phyloP scores from a whole-genome alignment of 2,888 invertebrate genomes.

The Lapara coniferarum region DNA sequence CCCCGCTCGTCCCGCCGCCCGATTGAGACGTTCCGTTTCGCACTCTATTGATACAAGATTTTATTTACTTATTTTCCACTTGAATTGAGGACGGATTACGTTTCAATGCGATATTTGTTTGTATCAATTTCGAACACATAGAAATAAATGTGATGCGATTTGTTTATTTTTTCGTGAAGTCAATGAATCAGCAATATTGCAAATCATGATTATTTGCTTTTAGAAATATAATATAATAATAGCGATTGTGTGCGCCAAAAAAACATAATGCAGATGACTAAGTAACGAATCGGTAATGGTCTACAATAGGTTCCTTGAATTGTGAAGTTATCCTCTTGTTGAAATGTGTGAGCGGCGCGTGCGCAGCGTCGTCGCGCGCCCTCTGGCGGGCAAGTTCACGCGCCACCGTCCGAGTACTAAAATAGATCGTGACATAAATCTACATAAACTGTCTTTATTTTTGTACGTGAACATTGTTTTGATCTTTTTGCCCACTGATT shows the following conservation, averaged over 20 bases:
- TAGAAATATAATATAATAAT: neutral
- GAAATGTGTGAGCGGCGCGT: conserved; percentile 43
- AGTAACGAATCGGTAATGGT: conserved; percentile 32
- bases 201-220: neutral
- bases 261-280: conserved; percentile 43
- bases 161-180: neutral
- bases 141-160: neutral
- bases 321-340: conserved; percentile 50
- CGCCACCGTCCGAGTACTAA: conserved; percentile 61
- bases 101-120: conserved; percentile 28
- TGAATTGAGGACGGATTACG: conserved; percentile 19
- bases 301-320: conserved; percentile 42
- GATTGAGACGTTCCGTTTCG: conserved; percentile 10
- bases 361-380: conserved; percentile 52
- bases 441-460: conserved; percentile 76
- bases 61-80: conserved; percentile 17
- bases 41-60: conserved; percentile 12
- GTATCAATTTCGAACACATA: conserved; percentile 16
- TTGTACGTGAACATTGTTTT: conserved; percentile 61
- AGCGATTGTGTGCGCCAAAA: conserved; percentile 29
- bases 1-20: neutral
- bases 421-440: conserved; percentile 80
- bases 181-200: conserved; percentile 15
- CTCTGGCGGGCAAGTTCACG: conserved; percentile 67
- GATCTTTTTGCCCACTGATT: conserved; percentile 24